These are phyloP conservation scores for Teleogryllus oceanicus DNA, from an alignment of 2,888 invertebrate species.

Conservation along the genomic window DNA sequence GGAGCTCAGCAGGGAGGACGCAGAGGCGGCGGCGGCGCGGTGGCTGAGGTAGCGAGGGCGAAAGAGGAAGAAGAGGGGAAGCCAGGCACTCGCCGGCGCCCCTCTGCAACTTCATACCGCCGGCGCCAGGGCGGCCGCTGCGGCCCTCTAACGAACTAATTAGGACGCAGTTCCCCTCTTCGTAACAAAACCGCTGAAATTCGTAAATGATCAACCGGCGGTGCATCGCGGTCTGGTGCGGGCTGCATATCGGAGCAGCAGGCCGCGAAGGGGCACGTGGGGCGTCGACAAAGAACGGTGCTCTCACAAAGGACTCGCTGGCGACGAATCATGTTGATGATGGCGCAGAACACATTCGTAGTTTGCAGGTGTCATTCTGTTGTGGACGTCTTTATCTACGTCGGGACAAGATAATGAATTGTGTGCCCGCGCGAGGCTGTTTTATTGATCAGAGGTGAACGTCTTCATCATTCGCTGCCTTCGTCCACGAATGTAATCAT, in stretches of 20 bases:
- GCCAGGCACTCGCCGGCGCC: background rate
- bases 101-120: background rate
- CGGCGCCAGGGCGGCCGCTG: background rate
- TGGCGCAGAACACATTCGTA: no score
- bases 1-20: background rate
- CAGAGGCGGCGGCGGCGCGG: background rate
- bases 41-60: background rate
- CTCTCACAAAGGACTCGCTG: no score
- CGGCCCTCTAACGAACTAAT: background rate
- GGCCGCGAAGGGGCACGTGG: background rate
- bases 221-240: no score
- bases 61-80: background rate
- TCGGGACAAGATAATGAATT: no score
- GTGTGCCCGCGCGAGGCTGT: background rate
- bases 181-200: background rate
- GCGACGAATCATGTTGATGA: no score
- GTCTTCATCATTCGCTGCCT: no score
- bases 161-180: background rate
- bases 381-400: no score
- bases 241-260: background rate
- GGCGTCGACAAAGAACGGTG: no score
- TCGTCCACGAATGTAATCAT: no score
- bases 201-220: constrained; percentile 6
- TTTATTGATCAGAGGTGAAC: no score
- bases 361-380: no score